Evolutionary conservation across 1,140 invertebrate species (phyloP).

Genomic region (Wiebesia pumilae): DNA sequence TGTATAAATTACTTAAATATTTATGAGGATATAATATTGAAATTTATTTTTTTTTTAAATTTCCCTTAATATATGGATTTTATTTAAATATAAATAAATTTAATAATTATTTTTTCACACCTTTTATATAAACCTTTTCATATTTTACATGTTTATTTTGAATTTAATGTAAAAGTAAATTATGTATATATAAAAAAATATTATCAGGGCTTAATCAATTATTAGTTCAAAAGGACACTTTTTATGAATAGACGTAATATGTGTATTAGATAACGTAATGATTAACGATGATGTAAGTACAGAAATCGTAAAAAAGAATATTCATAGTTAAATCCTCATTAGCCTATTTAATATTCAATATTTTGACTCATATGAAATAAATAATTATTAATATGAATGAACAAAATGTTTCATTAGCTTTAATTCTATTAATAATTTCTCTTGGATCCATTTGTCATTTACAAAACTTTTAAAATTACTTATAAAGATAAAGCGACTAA

Average conservation of each 20-base stretch:
- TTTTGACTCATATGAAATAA: not conserved
- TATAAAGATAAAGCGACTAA: not conserved
- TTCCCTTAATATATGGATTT: too few species aligned
- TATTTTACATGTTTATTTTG: not conserved
- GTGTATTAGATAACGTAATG: not conserved
- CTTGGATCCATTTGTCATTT: too few species aligned
- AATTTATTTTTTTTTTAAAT: too few species aligned
- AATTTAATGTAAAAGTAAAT: not conserved
- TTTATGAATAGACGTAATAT: not conserved
- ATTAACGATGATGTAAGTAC: not conserved
- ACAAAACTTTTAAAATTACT: not conserved
- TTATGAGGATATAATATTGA: too few species aligned
- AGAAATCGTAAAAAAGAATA: not conserved
- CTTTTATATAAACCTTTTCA: not conserved
- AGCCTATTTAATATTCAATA: not conserved
- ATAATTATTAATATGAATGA: not conserved
- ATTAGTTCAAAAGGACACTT: not conserved
- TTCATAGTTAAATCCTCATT: not conserved
- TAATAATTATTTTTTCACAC: too few species aligned
- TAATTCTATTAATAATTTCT: not conserved
- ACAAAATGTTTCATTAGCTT: not conserved
- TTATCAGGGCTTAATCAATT: not conserved
- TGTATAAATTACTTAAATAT: too few species aligned
- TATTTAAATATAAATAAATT: too few species aligned
- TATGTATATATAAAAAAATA: not conserved